A percentile compares a stretch with the other conserved stretches of the same genome.
Conservation (phyloP, 2,797 vertebrate species). For the Coregonus suidteri region DNA sequence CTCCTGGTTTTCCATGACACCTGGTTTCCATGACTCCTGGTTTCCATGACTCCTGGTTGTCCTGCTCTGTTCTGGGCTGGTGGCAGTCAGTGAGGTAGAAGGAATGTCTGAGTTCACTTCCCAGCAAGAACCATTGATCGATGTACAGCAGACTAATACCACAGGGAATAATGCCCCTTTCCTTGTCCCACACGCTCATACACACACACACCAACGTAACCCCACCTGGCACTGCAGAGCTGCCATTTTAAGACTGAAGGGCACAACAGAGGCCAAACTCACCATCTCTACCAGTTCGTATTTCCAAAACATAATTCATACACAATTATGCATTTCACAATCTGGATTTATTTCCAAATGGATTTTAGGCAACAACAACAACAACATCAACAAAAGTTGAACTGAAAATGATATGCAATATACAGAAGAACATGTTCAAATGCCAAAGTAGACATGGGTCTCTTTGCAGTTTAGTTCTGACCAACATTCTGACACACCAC, state of each 20-base stretch:
- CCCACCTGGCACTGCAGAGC: not conserved
- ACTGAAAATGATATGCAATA: not conserved
- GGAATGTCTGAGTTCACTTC: constrained; percentile 53
- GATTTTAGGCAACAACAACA: not conserved
- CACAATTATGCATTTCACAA: not conserved
- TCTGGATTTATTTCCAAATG: not conserved
- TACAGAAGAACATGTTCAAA: not conserved
- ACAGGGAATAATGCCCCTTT: constrained; percentile 24
- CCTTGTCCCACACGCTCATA: not conserved
- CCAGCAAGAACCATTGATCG: constrained; percentile 45
- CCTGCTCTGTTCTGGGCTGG: constrained; percentile 37
- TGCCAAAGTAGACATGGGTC: not conserved
- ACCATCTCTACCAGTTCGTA: not conserved
- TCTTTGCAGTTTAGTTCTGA: not conserved
- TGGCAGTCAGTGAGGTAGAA: constrained; percentile 49
- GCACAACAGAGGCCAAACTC: not conserved
- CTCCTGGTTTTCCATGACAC: too few species aligned
- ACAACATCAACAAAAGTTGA: not conserved
- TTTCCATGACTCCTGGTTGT: not conserved
- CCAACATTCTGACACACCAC: not conserved
- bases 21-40: too few species aligned
- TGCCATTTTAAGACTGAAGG: not conserved
- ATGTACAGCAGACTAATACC: constrained; percentile 19
- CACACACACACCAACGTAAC: constrained; percentile 19
- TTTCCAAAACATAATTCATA: not conserved